Percentiles rank a stretch among this genome's conserved stretches.
Evolutionary conservation across 2,888 invertebrate species (phyloP).

Genomic region (Caenorhabditis panamensis): DNA sequence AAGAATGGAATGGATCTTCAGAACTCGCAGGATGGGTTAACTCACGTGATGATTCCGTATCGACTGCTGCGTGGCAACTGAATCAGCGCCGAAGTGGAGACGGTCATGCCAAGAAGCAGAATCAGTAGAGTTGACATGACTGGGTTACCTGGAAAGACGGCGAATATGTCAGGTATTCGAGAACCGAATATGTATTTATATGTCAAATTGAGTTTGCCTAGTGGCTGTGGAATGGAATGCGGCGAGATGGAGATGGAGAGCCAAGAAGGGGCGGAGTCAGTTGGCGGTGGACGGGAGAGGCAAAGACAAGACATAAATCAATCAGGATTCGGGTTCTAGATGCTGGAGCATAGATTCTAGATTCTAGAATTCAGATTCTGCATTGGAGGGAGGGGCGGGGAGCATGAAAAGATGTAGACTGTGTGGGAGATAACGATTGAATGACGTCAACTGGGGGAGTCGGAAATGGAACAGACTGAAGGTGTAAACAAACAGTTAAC

Average conservation of each 20-base stretch:
- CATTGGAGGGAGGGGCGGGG: not conserved
- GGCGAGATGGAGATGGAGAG: not conserved
- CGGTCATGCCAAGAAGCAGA: conserved; percentile 21
- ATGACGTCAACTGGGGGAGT: conserved; percentile 5
- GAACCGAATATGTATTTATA: conserved; percentile 11
- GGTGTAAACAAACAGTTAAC: too few species aligned
- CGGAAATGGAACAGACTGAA: not conserved
- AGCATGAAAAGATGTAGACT: too few species aligned
- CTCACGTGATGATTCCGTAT: conserved; percentile 54
- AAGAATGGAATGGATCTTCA: conserved; percentile 9
- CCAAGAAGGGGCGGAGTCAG: conserved; percentile 27
- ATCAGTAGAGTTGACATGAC: conserved; percentile 35
- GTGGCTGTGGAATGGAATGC: not conserved
- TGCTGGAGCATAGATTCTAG: too few species aligned
- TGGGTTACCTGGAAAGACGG: conserved; percentile 43
- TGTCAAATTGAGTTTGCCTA: conserved; percentile 43
- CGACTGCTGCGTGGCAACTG: conserved; percentile 47
- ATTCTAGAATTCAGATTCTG: too few species aligned
- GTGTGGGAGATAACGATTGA: too few species aligned
- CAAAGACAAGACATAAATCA: conserved; percentile 51
- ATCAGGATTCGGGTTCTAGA: conserved; percentile 10
- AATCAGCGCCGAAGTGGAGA: conserved; percentile 30
- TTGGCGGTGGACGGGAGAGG: not conserved
- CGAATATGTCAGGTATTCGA: not conserved
- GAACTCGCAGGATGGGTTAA: not conserved